Evolutionary conservation across 2,888 invertebrate species (phyloP).

Genomic region (Busseola fusca): DNA sequence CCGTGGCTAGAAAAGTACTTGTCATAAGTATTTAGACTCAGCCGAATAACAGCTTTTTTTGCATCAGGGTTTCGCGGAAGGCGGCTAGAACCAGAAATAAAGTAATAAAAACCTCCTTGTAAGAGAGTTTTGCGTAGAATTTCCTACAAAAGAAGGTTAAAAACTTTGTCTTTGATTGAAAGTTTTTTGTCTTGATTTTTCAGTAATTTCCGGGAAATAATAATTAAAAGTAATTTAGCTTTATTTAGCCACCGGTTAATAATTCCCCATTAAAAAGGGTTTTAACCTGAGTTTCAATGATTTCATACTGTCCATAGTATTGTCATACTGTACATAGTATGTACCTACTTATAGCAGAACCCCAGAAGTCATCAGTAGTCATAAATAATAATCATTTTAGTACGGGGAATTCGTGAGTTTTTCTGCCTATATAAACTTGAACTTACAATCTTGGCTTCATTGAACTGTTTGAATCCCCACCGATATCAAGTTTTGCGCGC

Average conservation of each 20-base stretch:
- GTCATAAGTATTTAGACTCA: neutral
- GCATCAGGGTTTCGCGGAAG: neutral
- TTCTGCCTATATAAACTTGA: conserved; percentile 36
- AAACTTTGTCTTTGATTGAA: neutral
- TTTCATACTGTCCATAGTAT: neutral
- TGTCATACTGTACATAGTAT: neutral
- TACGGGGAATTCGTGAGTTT: conserved; percentile 25
- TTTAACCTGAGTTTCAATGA: neutral
- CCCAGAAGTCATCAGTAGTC: neutral
- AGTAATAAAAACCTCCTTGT: neutral
- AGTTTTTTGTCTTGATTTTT: neutral
- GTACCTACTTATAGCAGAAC: neutral
- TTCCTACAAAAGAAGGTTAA: conserved; percentile 13
- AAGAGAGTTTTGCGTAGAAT: neutral
- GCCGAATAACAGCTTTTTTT: neutral
- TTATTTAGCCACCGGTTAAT: neutral
- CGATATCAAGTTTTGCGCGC: conserved; percentile 9
- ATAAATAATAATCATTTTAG: conserved; percentile 2
- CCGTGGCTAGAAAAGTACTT: neutral
- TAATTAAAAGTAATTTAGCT: neutral
- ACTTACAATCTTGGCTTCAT: conserved; percentile 16
- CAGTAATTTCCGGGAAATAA: neutral
- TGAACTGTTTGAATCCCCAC: conserved; percentile 19
- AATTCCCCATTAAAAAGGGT: neutral
- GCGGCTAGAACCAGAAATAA: neutral